Percentiles rank a stretch among this genome's conserved stretches.
Conservation (phyloP, 2,797 vertebrate genomes). For the Phataginus tricuspis region DNA sequence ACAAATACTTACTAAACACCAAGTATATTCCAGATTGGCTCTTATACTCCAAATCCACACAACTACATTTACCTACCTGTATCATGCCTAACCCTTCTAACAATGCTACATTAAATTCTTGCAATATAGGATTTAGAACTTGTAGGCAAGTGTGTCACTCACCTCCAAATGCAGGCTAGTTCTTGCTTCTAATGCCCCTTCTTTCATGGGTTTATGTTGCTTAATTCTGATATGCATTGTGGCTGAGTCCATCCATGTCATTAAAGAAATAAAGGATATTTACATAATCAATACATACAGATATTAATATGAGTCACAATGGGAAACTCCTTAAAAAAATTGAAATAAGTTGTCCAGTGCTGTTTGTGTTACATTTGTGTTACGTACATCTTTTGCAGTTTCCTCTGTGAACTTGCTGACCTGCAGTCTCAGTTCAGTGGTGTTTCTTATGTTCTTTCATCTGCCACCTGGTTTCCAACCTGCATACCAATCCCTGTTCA, state of each 20-base stretch:
- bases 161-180: neutral
- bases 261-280: neutral
- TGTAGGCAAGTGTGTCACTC: neutral
- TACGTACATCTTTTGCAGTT: neutral
- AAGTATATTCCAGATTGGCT: neutral
- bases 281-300: neutral
- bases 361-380: neutral
- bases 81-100: neutral
- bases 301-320: neutral
- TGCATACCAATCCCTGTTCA: neutral
- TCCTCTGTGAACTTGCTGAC: neutral
- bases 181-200: neutral
- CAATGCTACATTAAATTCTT: neutral
- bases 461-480: neutral
- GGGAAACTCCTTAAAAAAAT: neutral
- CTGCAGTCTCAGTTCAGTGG: neutral
- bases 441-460: neutral
- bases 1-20: neutral
- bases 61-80: neutral
- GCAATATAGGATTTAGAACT: neutral
- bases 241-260: neutral
- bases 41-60: neutral
- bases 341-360: neutral
- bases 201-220: neutral
- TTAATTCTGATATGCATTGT: neutral